phyloP scores from a whole-genome alignment of 2,797 vertebrate genomes.

The Oceanodroma leucorhoa region DNA sequence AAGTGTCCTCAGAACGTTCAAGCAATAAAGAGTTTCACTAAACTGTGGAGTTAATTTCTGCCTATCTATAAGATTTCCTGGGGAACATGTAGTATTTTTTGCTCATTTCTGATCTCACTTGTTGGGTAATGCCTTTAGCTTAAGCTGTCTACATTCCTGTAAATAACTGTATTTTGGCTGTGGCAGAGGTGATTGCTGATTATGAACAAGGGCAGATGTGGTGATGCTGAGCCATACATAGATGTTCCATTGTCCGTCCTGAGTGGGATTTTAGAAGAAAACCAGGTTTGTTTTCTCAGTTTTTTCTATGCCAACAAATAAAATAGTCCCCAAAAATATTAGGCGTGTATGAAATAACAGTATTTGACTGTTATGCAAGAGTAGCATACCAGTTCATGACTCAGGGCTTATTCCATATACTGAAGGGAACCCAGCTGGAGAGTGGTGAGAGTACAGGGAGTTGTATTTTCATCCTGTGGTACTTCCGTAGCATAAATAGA shows the following conservation, averaged over 20 bases:
- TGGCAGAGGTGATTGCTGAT: neutral
- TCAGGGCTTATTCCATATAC: rapidly evolving
- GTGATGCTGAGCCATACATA: neutral
- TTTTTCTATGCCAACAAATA: neutral
- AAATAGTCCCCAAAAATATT: neutral
- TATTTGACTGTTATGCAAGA: neutral
- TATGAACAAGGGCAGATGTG: neutral
- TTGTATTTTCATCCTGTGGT: neutral
- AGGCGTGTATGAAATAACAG: neutral
- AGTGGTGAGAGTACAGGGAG: neutral
- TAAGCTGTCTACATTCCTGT: neutral
- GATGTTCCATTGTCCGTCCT: neutral
- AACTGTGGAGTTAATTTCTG: neutral
- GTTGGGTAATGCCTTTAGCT: conserved; percentile 3
- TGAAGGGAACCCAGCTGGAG: neutral
- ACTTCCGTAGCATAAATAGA: neutral
- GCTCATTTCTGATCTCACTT: neutral
- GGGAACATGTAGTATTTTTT: neutral
- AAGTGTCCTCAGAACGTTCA: neutral
- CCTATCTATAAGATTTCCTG: neutral
- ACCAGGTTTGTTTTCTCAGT: neutral
- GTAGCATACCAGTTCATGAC: neutral
- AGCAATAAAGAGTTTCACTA: neutral
- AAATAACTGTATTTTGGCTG: neutral
- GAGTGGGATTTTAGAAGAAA: neutral